Conservation (phyloP, 1,140 invertebrate species). For the Riptortus pedestris region DNA sequence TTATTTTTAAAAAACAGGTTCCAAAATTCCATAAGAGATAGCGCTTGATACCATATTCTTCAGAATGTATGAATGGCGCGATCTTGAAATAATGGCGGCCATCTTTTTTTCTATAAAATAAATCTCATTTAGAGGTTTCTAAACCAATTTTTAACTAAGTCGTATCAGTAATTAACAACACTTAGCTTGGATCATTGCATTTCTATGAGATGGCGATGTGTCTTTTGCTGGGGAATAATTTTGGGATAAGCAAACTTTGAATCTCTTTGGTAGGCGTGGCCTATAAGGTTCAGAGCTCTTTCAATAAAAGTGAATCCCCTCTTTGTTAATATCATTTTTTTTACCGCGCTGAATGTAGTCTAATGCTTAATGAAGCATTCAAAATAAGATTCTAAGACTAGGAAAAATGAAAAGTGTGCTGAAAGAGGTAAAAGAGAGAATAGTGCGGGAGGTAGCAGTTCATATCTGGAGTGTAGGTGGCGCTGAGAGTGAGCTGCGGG, state of each 20-base stretch:
- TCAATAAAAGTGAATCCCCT: constrained; percentile 6
- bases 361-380: no score
- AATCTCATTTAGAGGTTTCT: constrained; percentile 4
- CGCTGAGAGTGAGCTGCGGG: constrained; percentile 2
- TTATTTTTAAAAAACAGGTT: no score
- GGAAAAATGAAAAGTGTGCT: no score
- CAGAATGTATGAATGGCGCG: background rate
- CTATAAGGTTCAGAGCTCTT: background rate
- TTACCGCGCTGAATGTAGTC: no score
- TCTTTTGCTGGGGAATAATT: no score
- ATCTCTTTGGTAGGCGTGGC: constrained; percentile 8
- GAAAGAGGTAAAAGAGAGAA: no score
- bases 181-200: no score
- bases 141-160: constrained; percentile 6
- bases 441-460: background rate
- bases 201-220: no score
- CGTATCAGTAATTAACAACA: no score
- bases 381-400: no score
- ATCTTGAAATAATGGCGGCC: background rate
- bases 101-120: constrained; percentile 1
- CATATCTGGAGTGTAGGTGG: constrained; percentile 14
- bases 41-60: background rate
- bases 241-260: constrained; percentile 5
- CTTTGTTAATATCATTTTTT: no score
- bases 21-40: no score